phyloP scores from a whole-genome alignment of 2,113 vertebrate genomes.

The Gavialis gangeticus region DNA sequence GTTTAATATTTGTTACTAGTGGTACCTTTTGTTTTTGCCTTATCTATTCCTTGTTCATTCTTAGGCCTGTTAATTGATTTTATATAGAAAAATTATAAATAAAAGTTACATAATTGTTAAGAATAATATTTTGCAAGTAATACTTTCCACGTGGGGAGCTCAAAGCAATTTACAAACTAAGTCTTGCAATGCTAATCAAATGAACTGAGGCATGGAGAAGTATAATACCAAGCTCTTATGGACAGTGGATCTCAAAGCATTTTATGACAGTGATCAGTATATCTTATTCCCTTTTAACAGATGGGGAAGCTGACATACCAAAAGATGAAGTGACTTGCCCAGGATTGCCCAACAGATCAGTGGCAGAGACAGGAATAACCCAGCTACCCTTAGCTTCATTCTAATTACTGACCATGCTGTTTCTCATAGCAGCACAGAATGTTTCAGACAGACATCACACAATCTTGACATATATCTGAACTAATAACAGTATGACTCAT shows the following conservation, averaged over 20 bases:
- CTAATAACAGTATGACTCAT: neutral
- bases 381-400: neutral
- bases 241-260: neutral
- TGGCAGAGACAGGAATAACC: neutral
- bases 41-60: neutral
- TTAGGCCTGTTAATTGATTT: neutral
- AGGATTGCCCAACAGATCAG: accelerated
- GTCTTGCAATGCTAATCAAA: too few relatives aligned
- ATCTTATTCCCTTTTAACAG: neutral
- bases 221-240: neutral
- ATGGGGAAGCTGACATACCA: neutral
- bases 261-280: neutral
- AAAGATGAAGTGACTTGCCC: neutral
- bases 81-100: neutral
- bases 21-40: neutral
- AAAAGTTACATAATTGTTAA: neutral
- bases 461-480: neutral
- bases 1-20: neutral
- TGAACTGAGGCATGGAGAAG: neutral
- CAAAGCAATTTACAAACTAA: neutral
- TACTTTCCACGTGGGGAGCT: neutral
- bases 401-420: neutral
- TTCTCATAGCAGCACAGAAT: neutral
- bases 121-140: neutral
- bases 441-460: neutral